These are phyloP conservation scores for Choreutis nemorana DNA, from an alignment of 2,888 invertebrate genomes.

Conservation along the genomic window DNA sequence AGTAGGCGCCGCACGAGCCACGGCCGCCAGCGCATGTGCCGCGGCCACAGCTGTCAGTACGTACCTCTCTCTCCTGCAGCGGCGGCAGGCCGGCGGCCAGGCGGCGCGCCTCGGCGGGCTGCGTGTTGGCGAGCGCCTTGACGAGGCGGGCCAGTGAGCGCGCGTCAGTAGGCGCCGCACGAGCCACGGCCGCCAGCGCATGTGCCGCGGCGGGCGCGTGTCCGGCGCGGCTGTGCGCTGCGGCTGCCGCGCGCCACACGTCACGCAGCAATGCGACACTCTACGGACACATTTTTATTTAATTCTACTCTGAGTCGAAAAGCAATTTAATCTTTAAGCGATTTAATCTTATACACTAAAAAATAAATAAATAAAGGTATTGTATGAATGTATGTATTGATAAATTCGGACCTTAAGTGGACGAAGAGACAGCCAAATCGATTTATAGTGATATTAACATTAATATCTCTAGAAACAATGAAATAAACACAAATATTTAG, in stretches of 20 bases:
- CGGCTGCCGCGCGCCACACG: slow-evolving; percentile 88
- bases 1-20: slow-evolving; percentile 74
- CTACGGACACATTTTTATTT: slow-evolving; percentile 14
- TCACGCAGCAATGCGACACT: slow-evolving; percentile 68
- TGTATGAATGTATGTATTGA: too few relatives aligned
- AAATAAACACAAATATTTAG: too few relatives aligned
- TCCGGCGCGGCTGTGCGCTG: slow-evolving; percentile 81
- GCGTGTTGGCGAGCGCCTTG: slow-evolving; percentile 84
- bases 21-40: too few relatives aligned
- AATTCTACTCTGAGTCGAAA: too few relatives aligned
- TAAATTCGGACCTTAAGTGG: too few relatives aligned
- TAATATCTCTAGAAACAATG: too few relatives aligned
- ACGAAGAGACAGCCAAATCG: too few relatives aligned
- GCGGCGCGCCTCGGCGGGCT: slow-evolving; percentile 78
- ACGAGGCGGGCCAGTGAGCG: slow-evolving; percentile 89
- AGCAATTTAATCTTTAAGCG: too few relatives aligned
- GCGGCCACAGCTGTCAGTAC: too few relatives aligned
- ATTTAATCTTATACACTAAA: too few relatives aligned
- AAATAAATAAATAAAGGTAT: too few relatives aligned
- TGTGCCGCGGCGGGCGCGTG: slow-evolving; percentile 78
- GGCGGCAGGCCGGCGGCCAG: slow-evolving; percentile 50
- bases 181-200: slow-evolving; percentile 74
- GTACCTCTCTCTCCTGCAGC: slow-evolving; percentile 36
- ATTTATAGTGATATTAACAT: too few relatives aligned
- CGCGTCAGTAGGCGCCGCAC: slow-evolving; percentile 78